Base-by-base conservation (phyloP, 1,140 invertebrate genomes). In the Ips typographus region DNA sequence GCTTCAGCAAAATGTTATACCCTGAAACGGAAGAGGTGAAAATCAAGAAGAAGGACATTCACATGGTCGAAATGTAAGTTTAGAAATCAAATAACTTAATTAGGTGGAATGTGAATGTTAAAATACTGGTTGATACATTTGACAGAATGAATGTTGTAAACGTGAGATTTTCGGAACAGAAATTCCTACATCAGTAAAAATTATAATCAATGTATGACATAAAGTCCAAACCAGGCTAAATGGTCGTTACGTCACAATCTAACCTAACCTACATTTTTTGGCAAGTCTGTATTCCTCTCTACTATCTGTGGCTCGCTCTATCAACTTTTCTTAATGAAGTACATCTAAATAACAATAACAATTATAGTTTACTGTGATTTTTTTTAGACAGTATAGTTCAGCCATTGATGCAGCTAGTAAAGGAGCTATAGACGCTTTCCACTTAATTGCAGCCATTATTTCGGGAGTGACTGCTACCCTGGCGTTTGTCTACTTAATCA, bases 381-480 rank as follows among this genome's bases (percentile, higher is more conserved):
- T 53, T 37, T 82, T 62, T 74, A 97, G 94, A 42, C 80, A 89
- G 73, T 93, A 95, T 75, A 83, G 87, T 1, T 95, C 93, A 71
- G 83, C 93, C 0, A 80, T 98, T 38, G 95, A 98, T 78, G 95
- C 95, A 2, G 95, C 94, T 0, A 89, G 90, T 1, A 90, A 91
- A 76, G 96, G 96, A 0, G 96, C 95, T 6, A 84, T 88, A 39
- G 86, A 89, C 60, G 94, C 90, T 1, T 89, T 95, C 8, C 84
- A 88, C n/a, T 81, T 98, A 2, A 87, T 98, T 1, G 83, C 92
- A 2, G 92, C 92, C 63, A 96, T 99, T 68, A 88, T 93, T 8
- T 94, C 94, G 2, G 98, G 96, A 77, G 83, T 99, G 1, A 90
- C 98, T 5, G 95, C 95, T 0, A 97, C 98, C 77, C 86, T 98